Percentiles rank a stretch among this genome's conserved stretches.
phyloP scores from a whole-genome alignment of 2,888 invertebrate genomes.

The Amiota minor region DNA sequence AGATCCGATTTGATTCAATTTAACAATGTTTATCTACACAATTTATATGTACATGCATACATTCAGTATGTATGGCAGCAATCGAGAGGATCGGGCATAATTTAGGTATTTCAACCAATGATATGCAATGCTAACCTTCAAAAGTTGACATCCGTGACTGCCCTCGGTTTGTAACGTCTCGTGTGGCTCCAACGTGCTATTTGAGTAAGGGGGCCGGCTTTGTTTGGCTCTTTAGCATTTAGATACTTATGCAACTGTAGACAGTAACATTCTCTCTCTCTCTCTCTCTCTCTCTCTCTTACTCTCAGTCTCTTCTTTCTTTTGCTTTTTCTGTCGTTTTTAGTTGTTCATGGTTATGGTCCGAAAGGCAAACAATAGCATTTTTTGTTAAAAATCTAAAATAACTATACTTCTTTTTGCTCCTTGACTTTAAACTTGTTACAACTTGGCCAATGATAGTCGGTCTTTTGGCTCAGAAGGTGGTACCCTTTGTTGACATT shows the following conservation, averaged over 20 bases:
- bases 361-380: constrained; percentile 2
- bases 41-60: constrained; percentile 53
- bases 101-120: constrained; percentile 51
- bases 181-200: no score
- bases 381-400: not conserved
- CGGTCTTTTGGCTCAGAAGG: constrained; percentile 21
- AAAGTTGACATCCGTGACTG: constrained; percentile 54
- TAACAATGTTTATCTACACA: constrained; percentile 35
- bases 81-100: constrained; percentile 11
- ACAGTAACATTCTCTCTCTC: no score
- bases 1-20: no score
- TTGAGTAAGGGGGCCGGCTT: no score
- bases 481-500: constrained; percentile 53
- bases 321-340: not conserved
- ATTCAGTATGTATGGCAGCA: constrained; percentile 8
- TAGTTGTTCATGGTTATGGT: not conserved
- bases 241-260: no score
- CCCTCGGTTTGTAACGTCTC: constrained; percentile 1
- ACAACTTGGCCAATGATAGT: constrained; percentile 17
- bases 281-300: not conserved
- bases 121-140: constrained; percentile 46
- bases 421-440: not conserved
- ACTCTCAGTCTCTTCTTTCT: no score
- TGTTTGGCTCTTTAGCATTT: no score
- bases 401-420: not conserved